Percentiles rank a stretch among this genome's conserved stretches.
phyloP scores from a whole-genome alignment of 35 echinoderm and acorn worm genomes.

The Anneissia japonica region DNA sequence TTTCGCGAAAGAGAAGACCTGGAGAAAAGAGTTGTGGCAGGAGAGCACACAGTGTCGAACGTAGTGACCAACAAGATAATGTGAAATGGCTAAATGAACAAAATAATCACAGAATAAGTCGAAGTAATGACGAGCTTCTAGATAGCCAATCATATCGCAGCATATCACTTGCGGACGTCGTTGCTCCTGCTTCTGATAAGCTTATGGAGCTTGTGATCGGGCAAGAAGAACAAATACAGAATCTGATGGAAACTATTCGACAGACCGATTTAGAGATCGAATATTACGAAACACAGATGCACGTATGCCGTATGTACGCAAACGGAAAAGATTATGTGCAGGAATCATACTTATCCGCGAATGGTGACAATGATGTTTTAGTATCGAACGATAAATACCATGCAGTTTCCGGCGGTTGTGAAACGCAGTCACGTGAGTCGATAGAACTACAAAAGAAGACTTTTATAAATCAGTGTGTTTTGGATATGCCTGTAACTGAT shows the following conservation, averaged over 20 bases:
- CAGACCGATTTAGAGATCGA: slow-evolving; percentile 71
- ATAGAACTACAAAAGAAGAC: neutral
- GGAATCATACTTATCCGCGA: slow-evolving; percentile 44
- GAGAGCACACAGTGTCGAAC: neutral
- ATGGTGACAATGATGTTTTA: slow-evolving; percentile 5
- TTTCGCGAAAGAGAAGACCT: neutral
- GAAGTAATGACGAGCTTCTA: slow-evolving; percentile 21
- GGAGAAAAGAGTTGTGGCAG: neutral
- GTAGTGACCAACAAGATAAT: neutral
- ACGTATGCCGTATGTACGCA: slow-evolving; percentile 39
- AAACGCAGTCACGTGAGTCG: neutral
- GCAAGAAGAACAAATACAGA: slow-evolving; percentile 53
- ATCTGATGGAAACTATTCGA: slow-evolving; percentile 35
- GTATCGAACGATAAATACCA: slow-evolving; percentile 5
- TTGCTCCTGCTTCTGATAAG: neutral
- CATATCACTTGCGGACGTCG: neutral
- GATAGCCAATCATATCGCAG: neutral
- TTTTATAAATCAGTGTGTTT: neutral
- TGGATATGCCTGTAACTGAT: neutral
- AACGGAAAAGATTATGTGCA: slow-evolving; percentile 75
- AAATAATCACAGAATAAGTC: slow-evolving; percentile 16
- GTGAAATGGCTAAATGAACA: slow-evolving; percentile 4
- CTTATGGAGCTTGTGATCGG: slow-evolving; percentile 43
- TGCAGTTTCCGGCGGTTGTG: too few species aligned
- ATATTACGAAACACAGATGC: slow-evolving; percentile 65